Percentiles rank a stretch among this genome's conserved stretches.
phyloP scores from a whole-genome alignment of 53 echinoderm and acorn worm species.

The Antedon mediterranea region DNA sequence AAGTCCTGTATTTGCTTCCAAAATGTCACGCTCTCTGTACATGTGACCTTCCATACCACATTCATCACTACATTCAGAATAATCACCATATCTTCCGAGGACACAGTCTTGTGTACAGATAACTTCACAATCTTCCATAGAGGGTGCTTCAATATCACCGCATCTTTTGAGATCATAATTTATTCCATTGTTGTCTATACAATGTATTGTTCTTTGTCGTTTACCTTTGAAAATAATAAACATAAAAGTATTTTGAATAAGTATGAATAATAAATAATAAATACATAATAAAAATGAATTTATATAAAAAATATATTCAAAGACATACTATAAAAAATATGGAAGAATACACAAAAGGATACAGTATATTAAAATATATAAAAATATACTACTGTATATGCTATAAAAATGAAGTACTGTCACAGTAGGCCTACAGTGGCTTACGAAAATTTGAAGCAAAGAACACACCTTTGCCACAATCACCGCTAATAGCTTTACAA shows the following conservation, averaged over 20 bases:
- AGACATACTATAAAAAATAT: too few relatives aligned
- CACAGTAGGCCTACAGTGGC: too few relatives aligned
- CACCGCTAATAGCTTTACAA: slow-evolving; percentile 53
- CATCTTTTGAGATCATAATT: slow-evolving; percentile 31
- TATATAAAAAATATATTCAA: too few relatives aligned
- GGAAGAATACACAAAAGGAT: too few relatives aligned
- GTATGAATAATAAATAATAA: too few relatives aligned
- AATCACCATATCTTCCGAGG: slow-evolving; percentile 37
- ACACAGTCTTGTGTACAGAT: slow-evolving; percentile 67
- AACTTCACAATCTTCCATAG: slow-evolving; percentile 34
- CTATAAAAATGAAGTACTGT: too few relatives aligned
- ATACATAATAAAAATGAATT: too few relatives aligned
- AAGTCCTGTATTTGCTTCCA: slow-evolving; percentile 20
- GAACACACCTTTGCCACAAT: slow-evolving; percentile 70
- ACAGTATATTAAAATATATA: too few relatives aligned
- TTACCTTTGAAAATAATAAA: slow-evolving; percentile 20
- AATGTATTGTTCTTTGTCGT: slow-evolving; percentile 41
- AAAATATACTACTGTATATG: too few relatives aligned
- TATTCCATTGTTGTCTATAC: slow-evolving; percentile 27
- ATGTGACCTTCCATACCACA: slow-evolving; percentile 59
- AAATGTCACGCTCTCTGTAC: slow-evolving; percentile 44
- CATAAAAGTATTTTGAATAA: neutral
- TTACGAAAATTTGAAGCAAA: too few relatives aligned
- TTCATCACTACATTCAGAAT: slow-evolving; percentile 53
- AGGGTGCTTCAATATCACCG: slow-evolving; percentile 26